Percentiles rank a stretch among this genome's conserved stretches.
phyloP scores from a whole-genome alignment of 2,113 vertebrate species.

The Actenoides lindsayi region DNA sequence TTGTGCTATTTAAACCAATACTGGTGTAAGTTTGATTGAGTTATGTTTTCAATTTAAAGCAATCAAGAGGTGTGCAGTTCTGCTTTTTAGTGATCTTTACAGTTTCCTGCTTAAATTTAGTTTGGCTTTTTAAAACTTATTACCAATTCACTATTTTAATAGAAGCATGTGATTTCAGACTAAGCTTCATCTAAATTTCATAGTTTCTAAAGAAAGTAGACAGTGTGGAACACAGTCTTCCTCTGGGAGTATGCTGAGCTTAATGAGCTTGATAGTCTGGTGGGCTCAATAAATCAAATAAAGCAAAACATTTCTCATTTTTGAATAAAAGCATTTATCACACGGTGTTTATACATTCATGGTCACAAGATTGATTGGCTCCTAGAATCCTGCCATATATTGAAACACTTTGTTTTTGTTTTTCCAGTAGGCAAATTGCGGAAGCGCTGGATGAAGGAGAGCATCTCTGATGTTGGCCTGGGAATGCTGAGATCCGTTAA shows the following conservation, averaged over 20 bases:
- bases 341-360: slow-evolving; percentile 98
- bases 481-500: slow-evolving; percentile 98
- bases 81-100: neutral
- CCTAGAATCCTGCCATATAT: slow-evolving; percentile 85
- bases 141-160: slow-evolving; percentile 61
- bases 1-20: neutral
- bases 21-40: neutral
- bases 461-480: slow-evolving; percentile 90
- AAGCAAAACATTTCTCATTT: slow-evolving; percentile 99
- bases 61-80: neutral
- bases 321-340: slow-evolving; percentile 99
- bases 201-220: slow-evolving; percentile 79
- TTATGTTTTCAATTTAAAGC: neutral
- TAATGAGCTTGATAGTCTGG: slow-evolving; percentile 99
- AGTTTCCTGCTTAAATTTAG: slow-evolving; percentile 16
- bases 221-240: slow-evolving; percentile 85
- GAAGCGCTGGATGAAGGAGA: slow-evolving; percentile 96
- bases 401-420: slow-evolving; percentile 79
- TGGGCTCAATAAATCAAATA: slow-evolving; percentile 99
- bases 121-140: slow-evolving; percentile 58
- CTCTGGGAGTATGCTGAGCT: slow-evolving; percentile 92
- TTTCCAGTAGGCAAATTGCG: slow-evolving; percentile 97
- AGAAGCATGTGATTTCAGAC: slow-evolving; percentile 57
- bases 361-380: slow-evolving; percentile 98
- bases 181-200: slow-evolving; percentile 77